A percentile compares a stretch with the other conserved stretches of the same genome.
These are phyloP conservation scores for Hydrochoerus hydrochaeris DNA, from an alignment of 2,113 vertebrate species.

Conservation along the genomic window DNA sequence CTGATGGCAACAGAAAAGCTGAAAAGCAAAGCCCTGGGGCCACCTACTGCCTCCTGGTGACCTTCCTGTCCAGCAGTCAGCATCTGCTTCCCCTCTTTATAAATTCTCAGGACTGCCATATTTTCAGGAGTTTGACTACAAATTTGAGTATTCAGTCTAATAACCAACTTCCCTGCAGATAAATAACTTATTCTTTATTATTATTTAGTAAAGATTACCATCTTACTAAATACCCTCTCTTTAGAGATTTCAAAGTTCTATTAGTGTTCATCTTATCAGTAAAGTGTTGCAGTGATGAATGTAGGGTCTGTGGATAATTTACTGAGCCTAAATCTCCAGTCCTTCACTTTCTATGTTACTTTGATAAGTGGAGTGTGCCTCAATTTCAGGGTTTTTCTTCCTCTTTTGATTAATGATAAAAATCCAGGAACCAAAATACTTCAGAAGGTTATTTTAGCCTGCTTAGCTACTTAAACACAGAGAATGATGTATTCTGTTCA, in stretches of 20 bases:
- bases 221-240: background rate
- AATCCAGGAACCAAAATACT: background rate
- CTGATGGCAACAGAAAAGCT: accelerated
- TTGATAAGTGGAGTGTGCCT: background rate
- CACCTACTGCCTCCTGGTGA: no score
- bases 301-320: background rate
- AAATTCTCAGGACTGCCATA: background rate
- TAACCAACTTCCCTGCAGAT: background rate
- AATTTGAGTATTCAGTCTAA: background rate
- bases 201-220: background rate
- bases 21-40: background rate
- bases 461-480: background rate
- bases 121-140: background rate
- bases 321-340: background rate
- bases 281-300: background rate
- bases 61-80: background rate
- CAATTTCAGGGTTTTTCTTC: background rate
- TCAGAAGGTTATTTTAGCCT: background rate
- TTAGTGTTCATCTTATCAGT: background rate
- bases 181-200: background rate
- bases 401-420: background rate
- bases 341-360: background rate
- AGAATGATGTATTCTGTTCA: background rate
- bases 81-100: background rate
- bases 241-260: background rate